These are phyloP conservation scores for Dynastes tityus DNA, from an alignment of 2,888 invertebrate genomes.

Conservation along the genomic window DNA sequence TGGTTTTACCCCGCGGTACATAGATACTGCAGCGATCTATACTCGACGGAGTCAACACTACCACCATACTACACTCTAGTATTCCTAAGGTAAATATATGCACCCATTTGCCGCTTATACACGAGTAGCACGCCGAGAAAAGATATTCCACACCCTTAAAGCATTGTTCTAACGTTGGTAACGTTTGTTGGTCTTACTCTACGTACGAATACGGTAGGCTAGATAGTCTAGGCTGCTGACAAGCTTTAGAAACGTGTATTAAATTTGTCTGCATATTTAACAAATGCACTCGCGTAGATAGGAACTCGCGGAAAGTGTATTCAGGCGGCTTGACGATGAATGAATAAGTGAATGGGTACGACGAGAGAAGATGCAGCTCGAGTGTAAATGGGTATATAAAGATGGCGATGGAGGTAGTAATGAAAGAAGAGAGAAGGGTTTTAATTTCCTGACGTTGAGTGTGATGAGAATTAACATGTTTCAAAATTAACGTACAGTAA, in stretches of 20 bases:
- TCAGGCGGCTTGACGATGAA: slow-evolving; percentile 15
- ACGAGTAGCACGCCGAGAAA: slow-evolving; percentile 36
- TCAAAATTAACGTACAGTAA: too few species aligned
- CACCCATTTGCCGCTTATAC: slow-evolving; percentile 29
- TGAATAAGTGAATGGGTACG: slow-evolving; percentile 24
- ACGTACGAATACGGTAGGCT: slow-evolving; percentile 11
- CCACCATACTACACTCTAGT: not conserved
- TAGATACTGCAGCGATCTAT: slow-evolving; percentile 4
- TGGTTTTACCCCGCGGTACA: slow-evolving; percentile 34
- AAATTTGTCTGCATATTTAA: slow-evolving; percentile 46
- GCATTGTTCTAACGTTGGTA: slow-evolving; percentile 42
- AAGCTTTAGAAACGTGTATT: slow-evolving; percentile 25
- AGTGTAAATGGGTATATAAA: slow-evolving; percentile 1
- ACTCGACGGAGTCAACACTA: not conserved
- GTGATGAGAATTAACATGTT: not conserved
- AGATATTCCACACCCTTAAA: slow-evolving; percentile 37
- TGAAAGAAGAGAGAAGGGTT: slow-evolving; percentile 1
- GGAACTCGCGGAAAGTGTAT: slow-evolving; percentile 20
- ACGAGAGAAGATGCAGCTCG: not conserved
- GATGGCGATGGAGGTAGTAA: slow-evolving; percentile 7
- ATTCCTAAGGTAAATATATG: slow-evolving; percentile 41
- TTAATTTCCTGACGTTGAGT: slow-evolving; percentile 5
- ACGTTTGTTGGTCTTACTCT: slow-evolving; percentile 1
- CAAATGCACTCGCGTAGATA: slow-evolving; percentile 27
- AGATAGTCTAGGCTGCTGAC: not conserved